Conservation (phyloP, 1,140 invertebrate species). For the Zophobas atratus region DNA sequence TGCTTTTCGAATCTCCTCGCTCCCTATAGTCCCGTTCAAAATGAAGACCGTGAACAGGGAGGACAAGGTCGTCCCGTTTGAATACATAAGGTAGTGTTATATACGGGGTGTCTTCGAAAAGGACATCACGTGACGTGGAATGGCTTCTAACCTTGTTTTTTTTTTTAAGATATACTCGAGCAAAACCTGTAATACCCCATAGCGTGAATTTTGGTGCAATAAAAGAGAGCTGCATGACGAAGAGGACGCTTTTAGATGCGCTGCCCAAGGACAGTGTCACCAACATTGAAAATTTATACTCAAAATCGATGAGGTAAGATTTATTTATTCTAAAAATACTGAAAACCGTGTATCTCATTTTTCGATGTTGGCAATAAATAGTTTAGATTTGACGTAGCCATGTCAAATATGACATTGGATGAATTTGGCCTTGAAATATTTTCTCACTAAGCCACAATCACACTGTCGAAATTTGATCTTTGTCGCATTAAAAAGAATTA, state of each 20-base stretch:
- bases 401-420: too few species aligned
- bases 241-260: conserved; percentile 55
- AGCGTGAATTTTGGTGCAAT: conserved; percentile 54
- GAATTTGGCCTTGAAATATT: too few species aligned
- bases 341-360: neutral
- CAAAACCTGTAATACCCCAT: conserved; percentile 57
- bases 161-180: conserved; percentile 59
- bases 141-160: conserved; percentile 23
- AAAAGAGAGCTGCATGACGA: conserved; percentile 48
- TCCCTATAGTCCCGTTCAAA: conserved; percentile 53
- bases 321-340: neutral
- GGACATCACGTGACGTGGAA: neutral
- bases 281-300: conserved; percentile 42
- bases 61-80: conserved; percentile 55
- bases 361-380: too few species aligned
- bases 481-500: too few species aligned
- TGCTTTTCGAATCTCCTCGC: conserved; percentile 57
- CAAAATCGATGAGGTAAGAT: conserved; percentile 12
- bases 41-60: conserved; percentile 52
- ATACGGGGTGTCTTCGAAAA: neutral
- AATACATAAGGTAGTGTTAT: conserved; percentile 58
- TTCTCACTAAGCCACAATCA: too few species aligned
- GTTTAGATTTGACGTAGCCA: too few species aligned
- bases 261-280: conserved; percentile 52
- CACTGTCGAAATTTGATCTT: too few species aligned